Evolutionary conservation across 2,888 invertebrate species (phyloP).

Genomic region (Kuschelorhynchus macadamiae): DNA sequence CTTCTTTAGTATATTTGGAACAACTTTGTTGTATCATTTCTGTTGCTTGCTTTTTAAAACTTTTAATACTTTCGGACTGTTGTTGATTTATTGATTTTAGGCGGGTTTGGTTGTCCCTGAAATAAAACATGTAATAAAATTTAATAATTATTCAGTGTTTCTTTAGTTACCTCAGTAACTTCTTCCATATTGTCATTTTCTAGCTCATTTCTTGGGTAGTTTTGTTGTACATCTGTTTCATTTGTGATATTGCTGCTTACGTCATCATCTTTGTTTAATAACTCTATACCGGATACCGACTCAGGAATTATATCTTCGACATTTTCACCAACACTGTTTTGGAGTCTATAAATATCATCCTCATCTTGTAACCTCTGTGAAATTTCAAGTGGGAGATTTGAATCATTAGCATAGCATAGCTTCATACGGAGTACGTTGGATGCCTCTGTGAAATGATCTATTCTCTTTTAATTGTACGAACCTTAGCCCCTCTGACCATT

Average conservation of each 20-base stretch:
- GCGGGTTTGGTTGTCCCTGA: constrained; percentile 8
- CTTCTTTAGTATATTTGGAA: constrained; percentile 24
- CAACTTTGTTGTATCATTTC: constrained; percentile 21
- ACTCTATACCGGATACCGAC: constrained; percentile 9
- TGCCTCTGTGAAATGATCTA: constrained; percentile 24
- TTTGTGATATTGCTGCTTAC: constrained; percentile 20
- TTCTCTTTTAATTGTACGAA: constrained; percentile 31
- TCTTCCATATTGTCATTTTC: too few species aligned
- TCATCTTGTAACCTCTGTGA: constrained; percentile 18
- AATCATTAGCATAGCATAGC: constrained; percentile 20
- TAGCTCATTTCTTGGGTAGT: too few species aligned
- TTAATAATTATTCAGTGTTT: too few species aligned
- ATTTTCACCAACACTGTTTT: constrained; percentile 9
- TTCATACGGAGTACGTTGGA: constrained; percentile 27
- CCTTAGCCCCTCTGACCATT: constrained; percentile 27
- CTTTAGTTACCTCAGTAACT: too few species aligned
- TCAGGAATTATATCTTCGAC: constrained; percentile 21
- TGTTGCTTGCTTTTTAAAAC: constrained; percentile 32
- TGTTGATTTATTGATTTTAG: constrained; percentile 18
- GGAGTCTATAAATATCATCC: constrained; percentile 12
- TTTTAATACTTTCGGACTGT: constrained; percentile 19
- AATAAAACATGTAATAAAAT: constrained; percentile 1
- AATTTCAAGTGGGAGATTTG: constrained; percentile 20
- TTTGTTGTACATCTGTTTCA: constrained; percentile 15
- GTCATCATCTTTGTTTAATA: constrained; percentile 13